A percentile compares a stretch with the other conserved stretches of the same genome.
phyloP scores from a whole-genome alignment of 2,888 invertebrate genomes.

The Dioctria rufipes region DNA sequence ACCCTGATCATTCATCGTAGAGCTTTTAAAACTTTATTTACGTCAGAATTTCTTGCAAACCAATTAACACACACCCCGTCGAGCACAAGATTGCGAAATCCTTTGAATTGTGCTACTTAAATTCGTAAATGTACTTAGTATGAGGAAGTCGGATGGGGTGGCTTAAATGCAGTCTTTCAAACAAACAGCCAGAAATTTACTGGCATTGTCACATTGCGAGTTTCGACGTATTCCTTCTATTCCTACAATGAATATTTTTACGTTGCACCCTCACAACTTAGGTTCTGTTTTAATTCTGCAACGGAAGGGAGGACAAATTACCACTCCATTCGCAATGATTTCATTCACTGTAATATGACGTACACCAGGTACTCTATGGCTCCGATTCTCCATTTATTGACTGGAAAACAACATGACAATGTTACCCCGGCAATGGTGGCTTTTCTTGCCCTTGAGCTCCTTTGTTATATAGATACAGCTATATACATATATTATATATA shows the following conservation, averaged over 20 bases:
- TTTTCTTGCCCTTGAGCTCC: not conserved
- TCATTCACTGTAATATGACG: not conserved
- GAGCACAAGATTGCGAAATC: conserved; percentile 36
- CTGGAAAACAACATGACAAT: conserved; percentile 6
- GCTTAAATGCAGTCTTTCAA: no score
- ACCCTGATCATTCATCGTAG: not conserved
- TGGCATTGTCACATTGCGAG: no score
- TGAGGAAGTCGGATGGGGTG: no score
- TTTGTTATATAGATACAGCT: no score
- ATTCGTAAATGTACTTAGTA: not conserved
- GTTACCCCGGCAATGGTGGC: not conserved
- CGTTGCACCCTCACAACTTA: no score
- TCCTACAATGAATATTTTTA: no score
- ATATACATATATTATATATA: no score
- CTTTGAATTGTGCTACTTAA: conserved; percentile 37
- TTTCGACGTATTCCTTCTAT: no score
- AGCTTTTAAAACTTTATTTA: no score
- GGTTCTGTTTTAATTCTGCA: no score
- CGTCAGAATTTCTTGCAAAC: conserved; percentile 16
- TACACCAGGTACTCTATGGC: not conserved
- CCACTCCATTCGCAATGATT: not conserved
- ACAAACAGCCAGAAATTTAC: no score
- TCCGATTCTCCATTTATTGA: conserved; percentile 1
- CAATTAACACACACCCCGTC: conserved; percentile 29
- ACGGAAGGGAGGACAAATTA: not conserved